Conservation (phyloP, 1,140 invertebrate genomes). For the Samia ricini region DNA sequence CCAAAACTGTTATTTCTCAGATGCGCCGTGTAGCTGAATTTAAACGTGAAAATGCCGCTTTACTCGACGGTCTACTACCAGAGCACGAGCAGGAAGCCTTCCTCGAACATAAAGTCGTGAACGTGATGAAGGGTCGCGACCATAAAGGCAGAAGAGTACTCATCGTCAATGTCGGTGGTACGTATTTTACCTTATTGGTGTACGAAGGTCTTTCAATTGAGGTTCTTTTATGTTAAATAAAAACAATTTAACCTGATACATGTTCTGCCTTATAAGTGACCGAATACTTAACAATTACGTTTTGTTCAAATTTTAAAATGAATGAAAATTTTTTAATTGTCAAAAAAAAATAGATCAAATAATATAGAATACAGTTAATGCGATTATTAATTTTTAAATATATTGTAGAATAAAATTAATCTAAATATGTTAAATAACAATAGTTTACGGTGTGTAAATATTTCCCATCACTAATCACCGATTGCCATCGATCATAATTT, state of each 20-base stretch:
- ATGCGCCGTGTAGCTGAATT: constrained; percentile 87
- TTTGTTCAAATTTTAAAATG: not conserved
- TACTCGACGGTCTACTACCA: constrained; percentile 82
- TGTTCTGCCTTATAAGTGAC: too few species aligned
- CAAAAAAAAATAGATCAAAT: too few species aligned
- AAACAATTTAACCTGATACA: too few species aligned
- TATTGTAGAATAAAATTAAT: not conserved
- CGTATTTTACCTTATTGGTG: constrained; percentile 21
- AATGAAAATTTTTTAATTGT: not conserved
- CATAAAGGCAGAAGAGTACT: constrained; percentile 82
- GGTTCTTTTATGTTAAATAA: too few species aligned
- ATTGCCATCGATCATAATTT: not conserved
- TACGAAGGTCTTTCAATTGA: not conserved
- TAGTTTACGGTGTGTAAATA: not conserved
- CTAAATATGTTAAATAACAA: not conserved
- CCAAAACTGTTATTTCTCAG: constrained; percentile 45
- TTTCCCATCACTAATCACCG: not conserved
- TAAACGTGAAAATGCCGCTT: constrained; percentile 81
- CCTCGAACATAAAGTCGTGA: constrained; percentile 84
- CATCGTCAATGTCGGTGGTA: constrained; percentile 80
- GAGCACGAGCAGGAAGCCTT: constrained; percentile 82
- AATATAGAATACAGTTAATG: too few species aligned
- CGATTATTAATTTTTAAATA: too few species aligned
- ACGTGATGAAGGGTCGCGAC: constrained; percentile 84
- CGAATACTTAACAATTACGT: not conserved